A percentile compares a stretch with the other conserved stretches of the same genome.
Conservation (phyloP, 2,797 vertebrate genomes). For the Hoplostethus mediterraneus region DNA sequence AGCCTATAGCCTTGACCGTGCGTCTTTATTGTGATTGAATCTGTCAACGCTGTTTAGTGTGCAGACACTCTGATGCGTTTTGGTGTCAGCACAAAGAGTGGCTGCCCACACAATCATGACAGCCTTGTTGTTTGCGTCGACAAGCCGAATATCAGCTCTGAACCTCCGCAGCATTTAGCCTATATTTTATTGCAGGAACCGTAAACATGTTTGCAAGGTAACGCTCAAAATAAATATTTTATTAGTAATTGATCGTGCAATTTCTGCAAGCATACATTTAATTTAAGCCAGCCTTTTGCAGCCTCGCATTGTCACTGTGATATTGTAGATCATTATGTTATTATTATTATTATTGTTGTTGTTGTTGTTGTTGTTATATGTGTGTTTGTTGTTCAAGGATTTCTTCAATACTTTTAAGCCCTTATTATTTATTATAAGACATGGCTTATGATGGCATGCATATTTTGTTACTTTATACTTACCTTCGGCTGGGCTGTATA, state of each 20-base stretch:
- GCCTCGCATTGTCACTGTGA: not conserved
- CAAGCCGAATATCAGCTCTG: too few relatives aligned
- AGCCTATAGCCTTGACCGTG: constrained; percentile 43
- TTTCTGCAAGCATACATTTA: too few relatives aligned
- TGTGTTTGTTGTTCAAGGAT: too few relatives aligned
- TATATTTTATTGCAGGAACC: not conserved
- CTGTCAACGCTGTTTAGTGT: constrained; percentile 30
- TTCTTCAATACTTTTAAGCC: too few relatives aligned
- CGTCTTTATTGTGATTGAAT: constrained; percentile 45
- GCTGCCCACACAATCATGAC: not conserved
- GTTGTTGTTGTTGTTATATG: not conserved
- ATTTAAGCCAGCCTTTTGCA: not conserved
- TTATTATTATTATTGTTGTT: not conserved
- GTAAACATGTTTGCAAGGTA: not conserved
- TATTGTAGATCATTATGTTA: not conserved
- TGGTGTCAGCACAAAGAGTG: constrained; percentile 28
- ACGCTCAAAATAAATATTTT: too few relatives aligned
- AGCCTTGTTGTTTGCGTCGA: constrained; percentile 3
- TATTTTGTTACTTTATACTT: not conserved
- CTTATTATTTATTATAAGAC: not conserved
- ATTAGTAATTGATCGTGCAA: too few relatives aligned
- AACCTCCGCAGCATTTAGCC: too few relatives aligned
- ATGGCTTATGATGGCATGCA: too few relatives aligned
- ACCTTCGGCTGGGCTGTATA: not conserved
- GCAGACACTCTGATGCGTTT: constrained; percentile 12